phyloP scores from a whole-genome alignment of 2,888 invertebrate species.

The Nycteola revayana region DNA sequence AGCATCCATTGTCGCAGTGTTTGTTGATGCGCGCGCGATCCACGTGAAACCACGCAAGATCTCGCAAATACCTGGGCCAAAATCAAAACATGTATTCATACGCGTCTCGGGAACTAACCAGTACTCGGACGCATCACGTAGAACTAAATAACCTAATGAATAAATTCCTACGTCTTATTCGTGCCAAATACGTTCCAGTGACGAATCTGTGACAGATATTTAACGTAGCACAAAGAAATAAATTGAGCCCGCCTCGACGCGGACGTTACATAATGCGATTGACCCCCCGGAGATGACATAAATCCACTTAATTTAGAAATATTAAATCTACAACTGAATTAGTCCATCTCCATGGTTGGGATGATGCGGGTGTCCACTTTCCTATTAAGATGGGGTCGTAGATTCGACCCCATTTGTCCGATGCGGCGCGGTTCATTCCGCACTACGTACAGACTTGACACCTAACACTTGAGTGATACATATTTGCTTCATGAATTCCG shows the following conservation, averaged over 20 bases:
- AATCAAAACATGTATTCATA: constrained; percentile 64
- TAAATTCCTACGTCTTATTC: constrained; percentile 19
- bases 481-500: constrained; percentile 43
- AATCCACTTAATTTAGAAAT: constrained; percentile 54
- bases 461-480: constrained; percentile 36
- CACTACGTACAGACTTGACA: constrained; percentile 36
- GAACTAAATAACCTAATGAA: constrained; percentile 26
- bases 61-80: constrained; percentile 60
- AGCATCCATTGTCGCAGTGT: constrained; percentile 74
- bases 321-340: constrained; percentile 54
- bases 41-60: constrained; percentile 63
- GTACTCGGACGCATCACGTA: constrained; percentile 33
- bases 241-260: too few species aligned
- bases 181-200: constrained; percentile 4
- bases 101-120: constrained; percentile 43
- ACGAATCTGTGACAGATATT: too few species aligned
- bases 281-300: constrained; percentile 41
- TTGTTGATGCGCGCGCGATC: constrained; percentile 65
- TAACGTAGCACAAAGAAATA: constrained; percentile 2
- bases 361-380: constrained; percentile 73
- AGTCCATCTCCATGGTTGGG: constrained; percentile 37
- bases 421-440: constrained; percentile 27
- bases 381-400: constrained; percentile 61
- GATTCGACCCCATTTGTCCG: constrained; percentile 41
- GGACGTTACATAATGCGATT: constrained; percentile 23